Conservation (phyloP, 2,888 invertebrate genomes). For the Drosophila anomalata region DNA sequence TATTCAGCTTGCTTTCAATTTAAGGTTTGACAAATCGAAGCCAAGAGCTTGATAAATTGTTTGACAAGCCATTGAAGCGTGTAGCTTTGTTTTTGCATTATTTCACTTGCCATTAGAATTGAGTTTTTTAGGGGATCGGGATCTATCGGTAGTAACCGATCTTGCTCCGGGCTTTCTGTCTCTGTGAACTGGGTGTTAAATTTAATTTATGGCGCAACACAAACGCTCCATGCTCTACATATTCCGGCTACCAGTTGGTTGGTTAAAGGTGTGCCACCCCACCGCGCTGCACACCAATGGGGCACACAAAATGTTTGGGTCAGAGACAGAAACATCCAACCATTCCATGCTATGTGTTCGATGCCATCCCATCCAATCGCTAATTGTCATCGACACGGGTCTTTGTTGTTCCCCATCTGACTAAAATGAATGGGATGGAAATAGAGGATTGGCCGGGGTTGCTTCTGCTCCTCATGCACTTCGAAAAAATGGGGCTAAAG, state of each 20-base stretch:
- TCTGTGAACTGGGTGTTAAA: constrained; percentile 63
- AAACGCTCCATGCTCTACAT: constrained; percentile 77
- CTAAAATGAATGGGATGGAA: constrained; percentile 52
- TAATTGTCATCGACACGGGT: constrained; percentile 77
- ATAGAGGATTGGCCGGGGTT: constrained; percentile 58
- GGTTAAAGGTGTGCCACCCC: constrained; percentile 44
- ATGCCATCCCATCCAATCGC: constrained; percentile 62
- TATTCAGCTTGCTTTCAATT: constrained; percentile 34
- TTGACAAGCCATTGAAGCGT: constrained; percentile 70
- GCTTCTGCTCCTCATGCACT: constrained; percentile 34
- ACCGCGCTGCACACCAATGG: background rate
- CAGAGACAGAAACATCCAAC: constrained; percentile 25
- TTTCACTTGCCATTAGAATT: constrained; percentile 77
- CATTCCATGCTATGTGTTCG: constrained; percentile 27
- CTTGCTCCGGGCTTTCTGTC: constrained; percentile 36
- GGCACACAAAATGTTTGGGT: constrained; percentile 37
- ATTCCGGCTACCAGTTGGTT: constrained; percentile 59
- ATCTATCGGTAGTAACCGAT: constrained; percentile 66
- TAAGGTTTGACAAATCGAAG: constrained; percentile 26
- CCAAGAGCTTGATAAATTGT: constrained; percentile 42
- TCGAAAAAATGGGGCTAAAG: background rate
- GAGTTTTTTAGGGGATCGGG: constrained; percentile 32
- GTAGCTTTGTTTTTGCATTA: constrained; percentile 52
- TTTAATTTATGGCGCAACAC: constrained; percentile 76
- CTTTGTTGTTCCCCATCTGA: constrained; percentile 64